Evolutionary conservation across 92 coral and sea anemone genomes (phyloP).

Genomic region (Galaxea fascicularis): DNA sequence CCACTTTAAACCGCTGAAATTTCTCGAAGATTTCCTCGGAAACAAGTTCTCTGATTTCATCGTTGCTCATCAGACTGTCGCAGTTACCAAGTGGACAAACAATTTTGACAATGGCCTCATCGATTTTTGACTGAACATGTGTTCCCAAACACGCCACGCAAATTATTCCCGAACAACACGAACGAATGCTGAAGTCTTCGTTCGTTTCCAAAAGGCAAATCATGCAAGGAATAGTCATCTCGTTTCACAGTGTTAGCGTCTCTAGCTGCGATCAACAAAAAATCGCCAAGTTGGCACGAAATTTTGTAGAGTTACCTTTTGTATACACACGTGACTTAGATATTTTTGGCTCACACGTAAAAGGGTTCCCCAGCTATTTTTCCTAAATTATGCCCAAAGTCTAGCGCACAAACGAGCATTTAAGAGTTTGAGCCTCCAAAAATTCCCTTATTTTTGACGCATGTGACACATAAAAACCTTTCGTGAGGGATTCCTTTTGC

Average conservation of each 20-base stretch:
- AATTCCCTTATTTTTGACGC: neutral
- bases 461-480: neutral
- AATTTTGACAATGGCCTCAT: slow-evolving; percentile 78
- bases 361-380: neutral
- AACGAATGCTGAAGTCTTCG: slow-evolving; percentile 67
- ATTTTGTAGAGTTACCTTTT: slow-evolving; percentile 31
- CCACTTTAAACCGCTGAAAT: slow-evolving; percentile 77
- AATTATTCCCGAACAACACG: slow-evolving; percentile 74
- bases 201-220: slow-evolving; percentile 76
- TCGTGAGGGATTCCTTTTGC: neutral
- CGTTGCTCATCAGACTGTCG: slow-evolving; percentile 68
- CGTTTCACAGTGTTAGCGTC: neutral
- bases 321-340: slow-evolving; percentile 42
- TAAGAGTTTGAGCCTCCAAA: neutral
- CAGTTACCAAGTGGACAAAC: slow-evolving; percentile 87
- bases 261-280: neutral
- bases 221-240: slow-evolving; percentile 66
- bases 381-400: neutral
- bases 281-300: slow-evolving; percentile 24
- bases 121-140: slow-evolving; percentile 78
- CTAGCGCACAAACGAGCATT: neutral
- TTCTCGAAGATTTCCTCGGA: slow-evolving; percentile 63
- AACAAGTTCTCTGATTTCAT: slow-evolving; percentile 64
- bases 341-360: slow-evolving; percentile 43
- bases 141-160: slow-evolving; percentile 73